Conservation (phyloP, 2,888 invertebrate species). For the Phyto melanocephala region DNA sequence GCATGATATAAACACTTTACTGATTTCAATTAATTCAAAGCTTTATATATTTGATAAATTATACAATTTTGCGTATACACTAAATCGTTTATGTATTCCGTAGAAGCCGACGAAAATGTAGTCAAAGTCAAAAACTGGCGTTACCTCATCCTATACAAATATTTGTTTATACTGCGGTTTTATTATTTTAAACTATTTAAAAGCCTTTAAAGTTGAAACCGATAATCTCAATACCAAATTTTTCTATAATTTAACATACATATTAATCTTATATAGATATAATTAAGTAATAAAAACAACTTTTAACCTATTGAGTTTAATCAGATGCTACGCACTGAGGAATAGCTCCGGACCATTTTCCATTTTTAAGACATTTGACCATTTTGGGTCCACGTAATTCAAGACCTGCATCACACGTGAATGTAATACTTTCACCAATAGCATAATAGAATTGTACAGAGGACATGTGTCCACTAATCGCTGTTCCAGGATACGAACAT, state of each 20-base stretch:
- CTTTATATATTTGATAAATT: too few relatives aligned
- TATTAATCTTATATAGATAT: constrained; percentile 36
- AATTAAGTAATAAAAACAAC: neutral
- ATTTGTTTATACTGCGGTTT: too few relatives aligned
- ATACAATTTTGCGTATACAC: too few relatives aligned
- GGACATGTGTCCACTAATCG: constrained; percentile 91
- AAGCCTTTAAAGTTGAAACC: constrained; percentile 25
- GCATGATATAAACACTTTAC: too few relatives aligned
- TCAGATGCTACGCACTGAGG: constrained; percentile 83
- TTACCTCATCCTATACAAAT: too few relatives aligned
- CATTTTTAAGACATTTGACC: constrained; percentile 88
- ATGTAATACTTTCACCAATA: constrained; percentile 90
- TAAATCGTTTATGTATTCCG: too few relatives aligned
- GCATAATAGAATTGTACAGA: constrained; percentile 93
- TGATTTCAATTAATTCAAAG: too few relatives aligned
- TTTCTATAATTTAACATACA: constrained; percentile 1
- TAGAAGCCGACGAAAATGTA: too few relatives aligned
- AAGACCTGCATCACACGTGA: constrained; percentile 89
- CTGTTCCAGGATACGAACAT: constrained; percentile 89
- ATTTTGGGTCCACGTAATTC: constrained; percentile 87
- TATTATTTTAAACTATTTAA: too few relatives aligned
- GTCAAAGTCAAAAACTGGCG: too few relatives aligned
- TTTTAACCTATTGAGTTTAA: constrained; percentile 14
- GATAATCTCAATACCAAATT: neutral
- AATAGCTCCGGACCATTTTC: constrained; percentile 92